Evolutionary conservation across 2,797 vertebrate genomes (phyloP).

Genomic region (Vireo griseus): DNA sequence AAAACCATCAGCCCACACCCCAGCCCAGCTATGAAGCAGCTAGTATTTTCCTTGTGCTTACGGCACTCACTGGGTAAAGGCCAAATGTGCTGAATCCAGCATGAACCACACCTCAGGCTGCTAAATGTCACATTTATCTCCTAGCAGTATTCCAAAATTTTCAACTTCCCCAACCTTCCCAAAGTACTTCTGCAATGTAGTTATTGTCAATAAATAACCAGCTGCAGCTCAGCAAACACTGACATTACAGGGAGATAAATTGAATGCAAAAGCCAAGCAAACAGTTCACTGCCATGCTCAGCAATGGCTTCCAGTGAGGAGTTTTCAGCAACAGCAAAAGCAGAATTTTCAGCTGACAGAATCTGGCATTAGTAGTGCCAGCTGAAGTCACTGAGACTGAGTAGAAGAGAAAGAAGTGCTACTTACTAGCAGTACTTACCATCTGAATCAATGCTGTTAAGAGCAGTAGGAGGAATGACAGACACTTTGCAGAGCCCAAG

Average conservation of each 20-base stretch:
- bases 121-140: constrained; percentile 6
- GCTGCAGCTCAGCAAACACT: background rate
- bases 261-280: background rate
- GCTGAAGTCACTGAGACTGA: background rate
- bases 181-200: background rate
- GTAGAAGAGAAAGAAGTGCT: background rate
- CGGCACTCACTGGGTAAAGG: background rate
- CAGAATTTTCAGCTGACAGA: background rate
- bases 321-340: background rate
- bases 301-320: background rate
- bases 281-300: background rate
- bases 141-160: background rate
- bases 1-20: background rate
- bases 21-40: background rate
- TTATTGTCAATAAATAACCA: background rate
- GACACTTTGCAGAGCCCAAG: constrained; percentile 95
- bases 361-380: background rate
- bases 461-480: constrained; percentile 93
- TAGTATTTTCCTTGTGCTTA: background rate
- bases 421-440: constrained; percentile 74
- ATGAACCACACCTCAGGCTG: background rate
- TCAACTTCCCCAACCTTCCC: background rate
- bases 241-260: background rate
- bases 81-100: background rate
- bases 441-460: constrained; percentile 97